Evolutionary conservation across 2,888 invertebrate species (phyloP), one percentile per base, ranked within the genome.

Genomic region (Hipparchia semele): DNA sequence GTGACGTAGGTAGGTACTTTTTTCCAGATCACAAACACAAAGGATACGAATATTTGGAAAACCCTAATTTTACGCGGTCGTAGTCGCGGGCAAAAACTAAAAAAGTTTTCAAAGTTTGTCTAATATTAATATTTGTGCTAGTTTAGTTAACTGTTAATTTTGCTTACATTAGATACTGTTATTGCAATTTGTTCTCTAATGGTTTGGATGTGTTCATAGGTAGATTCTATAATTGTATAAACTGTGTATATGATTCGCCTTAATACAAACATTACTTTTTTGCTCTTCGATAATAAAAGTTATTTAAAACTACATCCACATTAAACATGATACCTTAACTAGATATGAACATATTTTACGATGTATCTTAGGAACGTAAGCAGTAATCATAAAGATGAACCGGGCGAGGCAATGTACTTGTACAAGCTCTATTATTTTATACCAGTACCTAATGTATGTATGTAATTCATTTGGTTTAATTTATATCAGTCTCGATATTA

Each of bases 361-460:
- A 73, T 59, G 61, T 53, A 73, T 73, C 73, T 65, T 73, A 69
- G 71, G 71, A 72, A 77, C 73, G 75, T 74, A 73, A 73, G 75
- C 72, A 73, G 76, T 77, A 73, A 77, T 75, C 76, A 73, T 77
- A 75, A 75, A 77, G 76, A 73, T 77, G 73, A 64, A 64, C 64
- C 46, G 64, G 56, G 23, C 45, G 71, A 75, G 68, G 65, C 62
- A 60, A 71, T 64, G 75, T 72, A 61, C 73, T 71, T 64, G 75
- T 72, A 61, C 73, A 54, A 72, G 75, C 61, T 67, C 75, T 71
- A 75, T 75, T 73, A 73, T 73, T 71, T 73, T 53, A 73, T 62
- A 71, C 66, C 45, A 64, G 71, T 71, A 65, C 71, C 53, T 8
- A 49, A 49, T 49, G 8, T 49, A 69, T 71, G 67, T 61, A 75